These are phyloP conservation scores for Antheraea mylitta DNA, from an alignment of 1,140 invertebrate genomes.

Conservation along the genomic window DNA sequence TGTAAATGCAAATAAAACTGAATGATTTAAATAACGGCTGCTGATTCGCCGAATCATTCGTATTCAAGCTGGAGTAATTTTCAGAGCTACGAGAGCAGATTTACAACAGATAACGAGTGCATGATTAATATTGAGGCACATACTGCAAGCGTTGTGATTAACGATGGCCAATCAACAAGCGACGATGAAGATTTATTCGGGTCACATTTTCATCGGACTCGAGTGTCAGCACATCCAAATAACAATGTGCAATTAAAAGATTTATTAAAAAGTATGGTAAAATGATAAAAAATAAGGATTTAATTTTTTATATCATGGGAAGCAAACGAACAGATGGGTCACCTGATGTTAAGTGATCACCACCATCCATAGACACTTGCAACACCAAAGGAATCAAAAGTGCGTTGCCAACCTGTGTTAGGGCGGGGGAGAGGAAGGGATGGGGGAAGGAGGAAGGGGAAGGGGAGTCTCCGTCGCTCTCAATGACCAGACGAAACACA, in stretches of 20 bases:
- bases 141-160: conserved; percentile 35
- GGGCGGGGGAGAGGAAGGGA: too few species aligned
- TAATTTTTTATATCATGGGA: too few species aligned
- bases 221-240: background rate
- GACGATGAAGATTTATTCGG: conserved; percentile 30
- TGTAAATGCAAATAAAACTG: background rate
- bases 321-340: too few species aligned
- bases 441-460: too few species aligned
- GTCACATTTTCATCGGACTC: conserved; percentile 3
- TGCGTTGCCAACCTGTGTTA: too few species aligned
- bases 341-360: too few species aligned
- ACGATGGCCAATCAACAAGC: conserved; percentile 35
- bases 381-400: too few species aligned
- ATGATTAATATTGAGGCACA: conserved; percentile 45
- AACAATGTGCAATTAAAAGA: background rate
- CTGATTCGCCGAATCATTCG: conserved; percentile 4
- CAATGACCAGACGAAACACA: too few species aligned
- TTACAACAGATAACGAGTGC: conserved; percentile 41
- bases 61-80: conserved; percentile 31
- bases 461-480: too few species aligned
- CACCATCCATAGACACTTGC: too few species aligned
- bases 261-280: too few species aligned
- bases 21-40: conserved; percentile 1
- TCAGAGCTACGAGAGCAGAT: conserved; percentile 19
- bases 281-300: too few species aligned